Base-by-base conservation (phyloP, 1,140 invertebrate genomes). In the Tetramorium parvispinum region DNA sequence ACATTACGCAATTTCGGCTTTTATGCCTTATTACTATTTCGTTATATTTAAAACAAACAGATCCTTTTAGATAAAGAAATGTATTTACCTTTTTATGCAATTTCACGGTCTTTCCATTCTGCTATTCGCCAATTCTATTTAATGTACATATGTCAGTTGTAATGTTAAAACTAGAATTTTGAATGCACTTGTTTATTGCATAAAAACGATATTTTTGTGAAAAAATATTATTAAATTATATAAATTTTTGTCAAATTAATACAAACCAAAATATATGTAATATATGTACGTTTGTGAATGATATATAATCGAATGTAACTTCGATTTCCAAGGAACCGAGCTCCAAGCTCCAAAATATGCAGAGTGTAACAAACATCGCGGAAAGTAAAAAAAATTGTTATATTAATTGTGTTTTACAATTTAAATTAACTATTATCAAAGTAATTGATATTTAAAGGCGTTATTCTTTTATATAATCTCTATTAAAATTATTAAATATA, bases 191-290 rank as follows among this genome's bases (percentile, higher is more conserved):
- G 5, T 81, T 81, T 55, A 55, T 55, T 66, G n/a, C 16, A 46
- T 55, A 70, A 81, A 81, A 81, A 57, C 24, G 5, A 81, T 81
- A 68, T 55, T 81, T 81, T 68, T 55, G 1, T 57, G 32, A 81
- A 81, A 70, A 18, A 11, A 57, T 70, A 70, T 79, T 53, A 53
- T 70, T 1, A n/a, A 66, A 68, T 81, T 68, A 68, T 68, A 68
- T 68, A 55, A 70, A 81, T 27, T 37, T 68, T 70, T 68, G 10
- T 81, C 32, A n/a, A 70, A 43, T n/a, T 43, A 55, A 68, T 55
- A 43, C 37, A 55, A 43, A 55, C 10, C 10, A 43, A 59, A 66
- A 32, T 81, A 70, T 43, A 49, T 70, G 37, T 43, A n/a, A n/a
- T n/a, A 27, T 32, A 24, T 43, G 49, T 43, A 55, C 10, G 6